phyloP scores from a whole-genome alignment of 2,797 vertebrate genomes.

The Mustela erminea region DNA sequence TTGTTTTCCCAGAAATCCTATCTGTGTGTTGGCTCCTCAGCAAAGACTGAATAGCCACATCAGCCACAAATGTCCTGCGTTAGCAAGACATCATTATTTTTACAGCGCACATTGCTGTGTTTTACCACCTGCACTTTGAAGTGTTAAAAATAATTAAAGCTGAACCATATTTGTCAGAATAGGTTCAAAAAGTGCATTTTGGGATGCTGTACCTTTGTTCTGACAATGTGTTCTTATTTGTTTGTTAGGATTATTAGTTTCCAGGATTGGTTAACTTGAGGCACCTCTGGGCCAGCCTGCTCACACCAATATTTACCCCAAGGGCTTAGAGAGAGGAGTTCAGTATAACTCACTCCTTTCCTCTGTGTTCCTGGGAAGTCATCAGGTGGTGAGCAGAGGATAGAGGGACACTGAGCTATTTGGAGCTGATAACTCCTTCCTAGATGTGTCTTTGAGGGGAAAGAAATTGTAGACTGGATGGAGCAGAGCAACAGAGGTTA shows the following conservation, averaged over 20 bases:
- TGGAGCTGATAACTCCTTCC: background rate
- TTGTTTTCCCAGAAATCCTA: background rate
- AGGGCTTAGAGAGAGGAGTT: constrained; percentile 3
- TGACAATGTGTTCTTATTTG: constrained; percentile 65
- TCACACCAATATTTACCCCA: background rate
- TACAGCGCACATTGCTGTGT: constrained; percentile 38
- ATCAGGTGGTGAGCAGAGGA: constrained; percentile 6
- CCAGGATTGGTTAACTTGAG: constrained; percentile 51
- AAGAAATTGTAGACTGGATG: constrained; percentile 35
- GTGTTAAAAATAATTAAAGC: constrained; percentile 72
- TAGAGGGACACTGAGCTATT: background rate
- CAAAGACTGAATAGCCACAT: constrained; percentile 42
- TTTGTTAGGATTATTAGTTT: background rate
- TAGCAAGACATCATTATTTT: constrained; percentile 56
- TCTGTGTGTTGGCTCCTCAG: constrained; percentile 10
- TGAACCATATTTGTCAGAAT: constrained; percentile 46
- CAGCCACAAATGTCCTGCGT: background rate
- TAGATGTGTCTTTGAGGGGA: background rate
- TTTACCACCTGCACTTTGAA: constrained; percentile 56
- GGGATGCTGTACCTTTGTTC: constrained; percentile 55
- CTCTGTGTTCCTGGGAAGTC: background rate
- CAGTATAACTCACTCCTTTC: background rate
- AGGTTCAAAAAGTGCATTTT: constrained; percentile 65
- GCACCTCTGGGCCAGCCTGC: background rate
- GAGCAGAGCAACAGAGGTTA: constrained; percentile 17